Evolutionary conservation across 2,113 vertebrate species (phyloP), one percentile per base, ranked within the genome.

Genomic region (Oplegnathus fasciatus): DNA sequence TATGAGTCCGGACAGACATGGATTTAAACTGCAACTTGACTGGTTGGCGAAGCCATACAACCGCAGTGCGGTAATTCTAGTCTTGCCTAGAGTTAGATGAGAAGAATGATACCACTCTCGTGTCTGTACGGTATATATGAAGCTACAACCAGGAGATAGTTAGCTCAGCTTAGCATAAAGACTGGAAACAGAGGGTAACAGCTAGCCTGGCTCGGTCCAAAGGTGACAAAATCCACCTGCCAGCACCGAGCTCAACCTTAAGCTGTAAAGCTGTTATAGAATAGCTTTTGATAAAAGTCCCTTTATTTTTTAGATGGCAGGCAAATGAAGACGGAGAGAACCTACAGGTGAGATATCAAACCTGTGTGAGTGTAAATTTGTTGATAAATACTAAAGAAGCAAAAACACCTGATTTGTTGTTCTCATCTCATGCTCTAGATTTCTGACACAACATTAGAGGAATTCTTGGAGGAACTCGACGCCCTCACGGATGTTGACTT

Each of bases 391-490:
- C 37, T 22, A 48, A 57, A 57, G 22, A 64, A 67, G 20, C 5
- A 57, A 61, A 30, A 58, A 11, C 26, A 50, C 8, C 24, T n/a
- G 6, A 76, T 71, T 80, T 75, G 5, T 67, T 6, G 4, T 79
- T 78, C 14, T 58, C 11, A 78, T 69, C 26, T 82, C 24, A 42
- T 85, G 62, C 55, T 44, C 26, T 46, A 96, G 95, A 80, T 60
- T 30, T 75, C 87, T 65, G 92, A 95, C n/a, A 87, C 91, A 5
- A 93, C 83, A 50, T 70, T 95, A 54, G 95, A 96, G 69, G 95
- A 95, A 37, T 95, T 96, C 80, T 72, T 95, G 68, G 95, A 96
- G 88, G 95, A 95, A 74, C 94, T 95, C 0, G 95, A 96, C 18
- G 90, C 90, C 61, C 88, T 95, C 46, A 93, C 92, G 70, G 92